These are phyloP conservation scores for Liopterus haemorrhoidalis DNA, from an alignment of 2,888 invertebrate species.

Conservation along the genomic window DNA sequence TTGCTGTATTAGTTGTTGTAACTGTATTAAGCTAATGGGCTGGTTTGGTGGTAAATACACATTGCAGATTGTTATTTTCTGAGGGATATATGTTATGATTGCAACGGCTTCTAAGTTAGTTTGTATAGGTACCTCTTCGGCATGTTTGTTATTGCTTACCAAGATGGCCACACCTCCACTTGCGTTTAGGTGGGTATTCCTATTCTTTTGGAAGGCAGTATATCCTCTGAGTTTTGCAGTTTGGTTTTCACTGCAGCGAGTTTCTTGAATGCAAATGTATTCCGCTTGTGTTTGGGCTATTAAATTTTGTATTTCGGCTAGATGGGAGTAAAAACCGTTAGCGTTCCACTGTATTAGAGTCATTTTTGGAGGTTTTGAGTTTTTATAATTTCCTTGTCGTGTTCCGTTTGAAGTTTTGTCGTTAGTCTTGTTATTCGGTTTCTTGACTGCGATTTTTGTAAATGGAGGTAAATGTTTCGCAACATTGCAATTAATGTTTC, in stretches of 20 bases:
- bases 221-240: slow-evolving; percentile 1
- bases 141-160: slow-evolving; percentile 5
- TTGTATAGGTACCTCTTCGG: slow-evolving; percentile 7
- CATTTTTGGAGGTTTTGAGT: too few relatives aligned
- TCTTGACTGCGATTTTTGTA: too few relatives aligned
- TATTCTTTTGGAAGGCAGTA: slow-evolving; percentile 4
- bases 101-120: slow-evolving; percentile 9
- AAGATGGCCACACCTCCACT: slow-evolving; percentile 9
- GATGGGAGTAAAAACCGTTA: slow-evolving; percentile 9
- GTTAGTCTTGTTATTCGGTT: too few relatives aligned
- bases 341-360: slow-evolving; percentile 13
- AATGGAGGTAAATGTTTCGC: too few relatives aligned
- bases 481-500: too few relatives aligned
- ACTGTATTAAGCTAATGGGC: too few relatives aligned
- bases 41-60: too few relatives aligned
- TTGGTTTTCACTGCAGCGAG: slow-evolving; percentile 2
- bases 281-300: slow-evolving; percentile 3
- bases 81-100: slow-evolving; percentile 4
- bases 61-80: not conserved
- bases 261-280: slow-evolving; percentile 11
- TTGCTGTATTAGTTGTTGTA: too few relatives aligned
- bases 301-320: slow-evolving; percentile 5
- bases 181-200: slow-evolving; percentile 5
- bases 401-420: too few relatives aligned
- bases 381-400: too few relatives aligned